These are phyloP conservation scores for Equus przewalskii DNA, from an alignment of 2,113 vertebrate species.

Conservation along the genomic window DNA sequence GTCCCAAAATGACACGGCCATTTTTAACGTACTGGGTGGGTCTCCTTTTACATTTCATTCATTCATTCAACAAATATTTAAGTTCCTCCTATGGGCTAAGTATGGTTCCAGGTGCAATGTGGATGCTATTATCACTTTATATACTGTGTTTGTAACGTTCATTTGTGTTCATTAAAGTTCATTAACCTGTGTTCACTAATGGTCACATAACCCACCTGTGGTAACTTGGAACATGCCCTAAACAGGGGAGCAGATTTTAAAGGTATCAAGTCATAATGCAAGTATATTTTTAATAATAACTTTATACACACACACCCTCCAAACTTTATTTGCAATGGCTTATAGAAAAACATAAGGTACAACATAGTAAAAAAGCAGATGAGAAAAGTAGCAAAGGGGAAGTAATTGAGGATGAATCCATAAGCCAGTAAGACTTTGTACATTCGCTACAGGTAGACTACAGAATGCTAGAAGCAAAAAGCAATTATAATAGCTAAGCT, in stretches of 20 bases:
- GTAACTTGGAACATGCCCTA: not conserved
- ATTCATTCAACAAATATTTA: constrained; percentile 5
- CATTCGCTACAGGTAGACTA: not conserved
- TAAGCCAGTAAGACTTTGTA: not conserved
- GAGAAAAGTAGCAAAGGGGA: not conserved
- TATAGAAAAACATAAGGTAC: not conserved
- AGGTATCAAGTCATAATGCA: not conserved
- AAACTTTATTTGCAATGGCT: constrained; percentile 35
- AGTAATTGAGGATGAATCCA: constrained; percentile 31
- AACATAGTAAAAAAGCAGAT: not conserved
- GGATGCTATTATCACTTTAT: not conserved
- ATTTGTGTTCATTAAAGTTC: not conserved
- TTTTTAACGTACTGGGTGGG: constrained; percentile 31
- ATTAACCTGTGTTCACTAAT: not conserved
- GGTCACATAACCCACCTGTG: not conserved
- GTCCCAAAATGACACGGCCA: not conserved
- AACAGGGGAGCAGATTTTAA: not conserved
- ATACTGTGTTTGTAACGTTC: not conserved
- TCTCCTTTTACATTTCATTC: constrained; percentile 26
- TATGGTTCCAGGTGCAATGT: not conserved
- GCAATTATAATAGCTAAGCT: not conserved
- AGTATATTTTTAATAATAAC: constrained; percentile 39
- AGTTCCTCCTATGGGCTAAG: not conserved
- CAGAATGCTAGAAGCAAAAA: constrained; percentile 21
- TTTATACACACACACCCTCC: not conserved